Evolutionary conservation across 2,888 invertebrate genomes (phyloP), one percentile per base, ranked within the genome.

Genomic region (Epistrophella euchroma): DNA sequence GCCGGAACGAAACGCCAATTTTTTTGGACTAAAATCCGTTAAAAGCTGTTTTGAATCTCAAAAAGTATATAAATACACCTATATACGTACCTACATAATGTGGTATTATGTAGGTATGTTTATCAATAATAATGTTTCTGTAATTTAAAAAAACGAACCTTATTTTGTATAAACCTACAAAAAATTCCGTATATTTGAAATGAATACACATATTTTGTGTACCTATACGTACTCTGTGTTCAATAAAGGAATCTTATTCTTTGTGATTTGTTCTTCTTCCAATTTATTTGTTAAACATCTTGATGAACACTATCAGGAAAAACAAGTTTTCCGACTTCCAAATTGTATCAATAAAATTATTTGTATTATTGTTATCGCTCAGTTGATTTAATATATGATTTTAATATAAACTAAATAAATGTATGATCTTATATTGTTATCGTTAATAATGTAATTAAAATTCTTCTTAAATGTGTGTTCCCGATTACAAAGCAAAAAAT

Each of bases 241-340:
- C 32, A 9, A 32, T 32, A 2, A 32, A 32, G 32, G 32, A 32
- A 32, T 32, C 11, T 47, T 47, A 47, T 19, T 19, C 10, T 17
- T 6, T 43, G 15, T 13, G 0, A 17, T 35, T 0, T 35, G 5
- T 13, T 37, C 19, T 13, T 58, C 62, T 17, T 43, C n/a, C 1
- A 17, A 45, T n/a, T 45, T 5, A 28, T 17, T 28, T 62, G 10
- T 58, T 15, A 35, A 15, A 5, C 35, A 19, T 52, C 68, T 68
- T 37, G 3, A 66, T 25, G 4, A 3, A 13, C 25, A 47, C 19
- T 17, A 19, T 47, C 32, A 37, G 45, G 11, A 25, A 43, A 43
- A 62, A 62, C 64, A 17, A 45, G 64, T 45, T 64, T 64, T 19
- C 28, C 45, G 28, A 32, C 45, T 45, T 60, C 40, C 22, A 40